phyloP scores from a whole-genome alignment of 2,888 invertebrate genomes.

The Thecophora atra region DNA sequence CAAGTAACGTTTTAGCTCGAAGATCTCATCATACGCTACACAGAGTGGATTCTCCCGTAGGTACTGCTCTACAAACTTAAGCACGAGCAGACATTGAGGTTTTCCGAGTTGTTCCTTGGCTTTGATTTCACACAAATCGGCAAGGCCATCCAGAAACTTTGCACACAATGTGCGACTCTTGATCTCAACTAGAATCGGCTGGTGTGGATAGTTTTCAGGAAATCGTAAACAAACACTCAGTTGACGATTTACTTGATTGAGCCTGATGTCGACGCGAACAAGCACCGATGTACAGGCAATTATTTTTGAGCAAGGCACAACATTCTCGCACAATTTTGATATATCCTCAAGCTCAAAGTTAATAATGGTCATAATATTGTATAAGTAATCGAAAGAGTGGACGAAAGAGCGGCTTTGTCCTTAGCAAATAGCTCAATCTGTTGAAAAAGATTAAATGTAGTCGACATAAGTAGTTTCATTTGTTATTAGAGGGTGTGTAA shows the following conservation, averaged over 20 bases:
- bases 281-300: constrained; percentile 74
- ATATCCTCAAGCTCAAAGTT: constrained; percentile 75
- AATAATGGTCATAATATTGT: constrained; percentile 70
- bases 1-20: constrained; percentile 69
- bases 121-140: constrained; percentile 71
- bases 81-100: constrained; percentile 69
- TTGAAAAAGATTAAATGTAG: too few species aligned
- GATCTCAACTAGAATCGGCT: constrained; percentile 72
- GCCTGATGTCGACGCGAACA: constrained; percentile 75
- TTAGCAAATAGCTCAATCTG: not conserved
- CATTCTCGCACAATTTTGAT: constrained; percentile 71
- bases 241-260: constrained; percentile 69
- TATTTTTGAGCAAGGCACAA: constrained; percentile 71
- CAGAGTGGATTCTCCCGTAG: constrained; percentile 74
- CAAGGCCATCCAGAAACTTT: constrained; percentile 72
- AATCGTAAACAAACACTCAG: constrained; percentile 75
- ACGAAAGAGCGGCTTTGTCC: not conserved
- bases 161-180: constrained; percentile 76
- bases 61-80: constrained; percentile 73
- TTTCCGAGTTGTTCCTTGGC: constrained; percentile 70
- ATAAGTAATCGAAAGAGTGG: not conserved
- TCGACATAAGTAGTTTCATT: too few species aligned
- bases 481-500: too few species aligned
- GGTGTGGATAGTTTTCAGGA: constrained; percentile 71
- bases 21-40: constrained; percentile 78